These are phyloP conservation scores for Rhodeus uyekii DNA, from an alignment of 2,797 vertebrate genomes.

Conservation along the genomic window DNA sequence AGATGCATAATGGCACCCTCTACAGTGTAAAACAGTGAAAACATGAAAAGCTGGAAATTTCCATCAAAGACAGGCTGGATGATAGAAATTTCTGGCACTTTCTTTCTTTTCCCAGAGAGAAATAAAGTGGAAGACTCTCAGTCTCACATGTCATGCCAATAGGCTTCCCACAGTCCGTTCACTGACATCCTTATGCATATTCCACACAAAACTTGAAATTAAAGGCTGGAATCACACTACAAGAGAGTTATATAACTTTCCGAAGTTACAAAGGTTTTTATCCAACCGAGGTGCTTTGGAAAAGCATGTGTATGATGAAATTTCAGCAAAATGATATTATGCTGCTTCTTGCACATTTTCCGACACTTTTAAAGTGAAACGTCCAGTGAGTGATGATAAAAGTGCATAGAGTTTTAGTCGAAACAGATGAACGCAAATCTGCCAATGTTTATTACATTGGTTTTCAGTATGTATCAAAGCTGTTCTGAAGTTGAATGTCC, in stretches of 20 bases:
- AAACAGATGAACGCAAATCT: neutral
- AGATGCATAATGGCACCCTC: too few species aligned
- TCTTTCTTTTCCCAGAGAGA: too few species aligned
- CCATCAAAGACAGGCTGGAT: too few species aligned
- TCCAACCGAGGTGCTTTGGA: neutral
- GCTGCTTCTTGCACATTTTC: neutral
- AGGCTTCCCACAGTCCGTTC: neutral
- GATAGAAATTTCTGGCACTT: too few species aligned
- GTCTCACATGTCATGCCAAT: neutral
- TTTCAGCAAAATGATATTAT: neutral
- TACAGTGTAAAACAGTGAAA: too few species aligned
- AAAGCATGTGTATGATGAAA: neutral
- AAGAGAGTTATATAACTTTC: neutral
- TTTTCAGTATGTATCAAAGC: neutral
- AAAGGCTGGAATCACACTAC: neutral
- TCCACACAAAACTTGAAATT: neutral
- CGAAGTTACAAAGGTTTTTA: neutral
- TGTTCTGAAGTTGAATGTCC: neutral
- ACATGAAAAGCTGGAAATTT: too few species aligned
- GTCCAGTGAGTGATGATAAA: neutral
- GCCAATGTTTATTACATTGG: neutral
- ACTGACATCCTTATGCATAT: neutral
- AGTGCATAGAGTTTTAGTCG: neutral
- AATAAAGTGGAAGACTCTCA: neutral
- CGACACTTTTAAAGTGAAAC: neutral